phyloP scores from a whole-genome alignment of 2,888 invertebrate species.

The Hedya salicella region DNA sequence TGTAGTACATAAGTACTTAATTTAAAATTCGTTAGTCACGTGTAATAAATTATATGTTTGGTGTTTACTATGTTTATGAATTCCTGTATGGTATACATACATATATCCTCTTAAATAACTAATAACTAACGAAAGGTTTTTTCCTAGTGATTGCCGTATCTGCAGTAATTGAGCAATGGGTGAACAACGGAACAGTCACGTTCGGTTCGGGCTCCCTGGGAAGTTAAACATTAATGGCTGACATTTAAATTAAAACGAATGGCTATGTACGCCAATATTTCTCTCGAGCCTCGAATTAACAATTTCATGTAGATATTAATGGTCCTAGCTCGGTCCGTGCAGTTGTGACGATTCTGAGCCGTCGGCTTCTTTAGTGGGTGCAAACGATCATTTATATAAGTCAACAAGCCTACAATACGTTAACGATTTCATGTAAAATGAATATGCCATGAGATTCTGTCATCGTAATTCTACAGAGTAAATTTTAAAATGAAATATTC shows the following conservation, averaged over 20 bases:
- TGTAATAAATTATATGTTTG: no score
- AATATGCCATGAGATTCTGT: slow-evolving; percentile 12
- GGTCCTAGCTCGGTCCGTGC: slow-evolving; percentile 11
- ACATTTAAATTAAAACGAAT: slow-evolving; percentile 18
- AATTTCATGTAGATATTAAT: slow-evolving; percentile 32
- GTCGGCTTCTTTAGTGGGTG: slow-evolving; percentile 30
- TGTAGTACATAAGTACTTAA: no score
- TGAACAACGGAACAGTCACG: slow-evolving; percentile 4
- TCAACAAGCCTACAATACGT: slow-evolving; percentile 5
- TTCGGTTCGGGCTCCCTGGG: background rate
- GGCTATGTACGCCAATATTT: slow-evolving; percentile 8
- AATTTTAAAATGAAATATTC: background rate
- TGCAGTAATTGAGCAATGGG: background rate
- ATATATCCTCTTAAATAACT: no score
- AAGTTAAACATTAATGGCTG: slow-evolving; percentile 9
- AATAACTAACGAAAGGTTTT: no score
- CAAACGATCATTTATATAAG: slow-evolving; percentile 23
- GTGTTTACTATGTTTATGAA: no score
- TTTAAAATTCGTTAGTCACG: no score
- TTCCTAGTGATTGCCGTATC: no score
- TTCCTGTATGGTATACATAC: no score
- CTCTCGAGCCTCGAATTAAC: background rate
- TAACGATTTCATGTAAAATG: slow-evolving; percentile 23
- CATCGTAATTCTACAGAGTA: background rate
- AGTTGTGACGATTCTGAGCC: background rate